Evolutionary conservation across 92 coral and sea anemone genomes (phyloP).

Genomic region (Epizoanthus rinbou): DNA sequence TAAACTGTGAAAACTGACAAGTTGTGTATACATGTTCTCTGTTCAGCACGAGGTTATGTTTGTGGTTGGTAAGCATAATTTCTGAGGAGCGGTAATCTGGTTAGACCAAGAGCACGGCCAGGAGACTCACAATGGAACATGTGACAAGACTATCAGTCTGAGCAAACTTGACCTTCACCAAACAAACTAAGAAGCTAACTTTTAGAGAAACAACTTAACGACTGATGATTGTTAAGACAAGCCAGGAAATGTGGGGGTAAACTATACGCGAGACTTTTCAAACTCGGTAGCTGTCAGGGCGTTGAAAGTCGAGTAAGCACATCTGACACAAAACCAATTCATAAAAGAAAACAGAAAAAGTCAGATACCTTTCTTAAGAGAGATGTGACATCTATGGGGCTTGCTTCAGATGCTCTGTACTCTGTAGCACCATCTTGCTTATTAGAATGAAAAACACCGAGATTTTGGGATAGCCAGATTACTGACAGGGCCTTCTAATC

Average conservation of each 20-base stretch:
- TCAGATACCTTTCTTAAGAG: constrained; percentile 22
- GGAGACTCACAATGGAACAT: constrained; percentile 42
- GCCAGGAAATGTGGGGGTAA: constrained; percentile 39
- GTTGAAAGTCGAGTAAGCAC: constrained; percentile 10
- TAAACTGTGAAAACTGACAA: constrained; percentile 6
- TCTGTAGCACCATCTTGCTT: constrained; percentile 19
- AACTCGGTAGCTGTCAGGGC: constrained; percentile 9
- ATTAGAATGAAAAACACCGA: constrained; percentile 21
- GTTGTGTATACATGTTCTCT: constrained; percentile 33
- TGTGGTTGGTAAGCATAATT: constrained; percentile 40
- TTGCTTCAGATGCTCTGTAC: neutral
- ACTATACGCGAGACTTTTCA: neutral
- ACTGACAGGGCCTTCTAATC: neutral
- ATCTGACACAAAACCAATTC: constrained; percentile 21
- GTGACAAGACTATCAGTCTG: constrained; percentile 44
- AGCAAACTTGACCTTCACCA: constrained; percentile 48
- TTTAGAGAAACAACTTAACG: constrained; percentile 48
- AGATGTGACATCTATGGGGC: neutral
- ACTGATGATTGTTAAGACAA: constrained; percentile 42
- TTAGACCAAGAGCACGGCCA: constrained; percentile 31
- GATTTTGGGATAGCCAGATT: neutral
- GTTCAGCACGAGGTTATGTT: constrained; percentile 23
- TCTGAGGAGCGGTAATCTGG: constrained; percentile 50
- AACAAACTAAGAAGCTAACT: constrained; percentile 50
- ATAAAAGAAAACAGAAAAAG: constrained; percentile 12